These are phyloP conservation scores for Ptiloglossa arizonensis DNA, from an alignment of 1,140 invertebrate genomes.

Conservation along the genomic window DNA sequence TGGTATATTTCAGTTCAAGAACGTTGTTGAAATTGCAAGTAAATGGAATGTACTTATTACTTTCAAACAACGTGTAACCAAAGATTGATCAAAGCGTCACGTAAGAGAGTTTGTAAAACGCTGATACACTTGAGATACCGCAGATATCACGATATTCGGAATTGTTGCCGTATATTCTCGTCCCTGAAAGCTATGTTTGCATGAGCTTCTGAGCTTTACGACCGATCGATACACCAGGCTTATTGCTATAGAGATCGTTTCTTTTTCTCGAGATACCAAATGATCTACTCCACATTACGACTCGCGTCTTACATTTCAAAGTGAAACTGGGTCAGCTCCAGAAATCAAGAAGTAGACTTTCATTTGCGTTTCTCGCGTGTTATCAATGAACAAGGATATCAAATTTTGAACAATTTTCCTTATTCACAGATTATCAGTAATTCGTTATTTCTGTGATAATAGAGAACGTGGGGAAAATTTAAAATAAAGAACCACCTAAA, in stretches of 20 bases:
- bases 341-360: not conserved
- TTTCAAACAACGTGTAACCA: not conserved
- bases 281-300: constrained; percentile 38
- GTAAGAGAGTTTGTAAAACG: not conserved
- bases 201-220: constrained; percentile 28
- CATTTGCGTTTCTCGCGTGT: constrained; percentile 22
- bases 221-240: constrained; percentile 23
- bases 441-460: not conserved
- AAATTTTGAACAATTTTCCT: not conserved
- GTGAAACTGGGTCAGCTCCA: constrained; percentile 20
- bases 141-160: not conserved
- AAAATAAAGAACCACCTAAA: no score
- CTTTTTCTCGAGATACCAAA: constrained; percentile 36
- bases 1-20: no score
- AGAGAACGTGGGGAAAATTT: no score
- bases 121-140: not conserved
- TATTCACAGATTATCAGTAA: not conserved
- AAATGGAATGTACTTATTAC: no score
- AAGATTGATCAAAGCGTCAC: not conserved
- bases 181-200: constrained; percentile 25
- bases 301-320: constrained; percentile 1
- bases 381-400: not conserved
- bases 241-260: constrained; percentile 13
- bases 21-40: no score
- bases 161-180: constrained; percentile 21